Conservation (phyloP, 64 coral and sea anemone species). For the Platygyra sinensis region DNA sequence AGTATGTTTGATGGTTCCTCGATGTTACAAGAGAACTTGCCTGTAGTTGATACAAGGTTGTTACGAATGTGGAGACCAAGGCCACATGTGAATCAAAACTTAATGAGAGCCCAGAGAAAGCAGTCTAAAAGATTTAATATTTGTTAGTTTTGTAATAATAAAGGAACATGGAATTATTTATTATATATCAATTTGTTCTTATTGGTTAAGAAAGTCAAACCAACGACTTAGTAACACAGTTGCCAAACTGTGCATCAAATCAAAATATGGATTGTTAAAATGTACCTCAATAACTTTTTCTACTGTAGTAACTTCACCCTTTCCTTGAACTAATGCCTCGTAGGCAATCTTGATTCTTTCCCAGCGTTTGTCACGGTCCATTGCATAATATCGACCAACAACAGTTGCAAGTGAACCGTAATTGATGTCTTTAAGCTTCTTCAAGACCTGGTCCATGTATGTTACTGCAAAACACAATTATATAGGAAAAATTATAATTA, state of each 20-base stretch:
- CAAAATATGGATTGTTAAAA: background rate
- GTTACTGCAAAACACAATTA: constrained; percentile 55
- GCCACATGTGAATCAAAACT: no score
- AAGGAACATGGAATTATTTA: no score
- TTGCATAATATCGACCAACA: constrained; percentile 94
- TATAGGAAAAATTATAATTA: no score
- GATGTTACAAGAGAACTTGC: no score
- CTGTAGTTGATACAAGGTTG: no score
- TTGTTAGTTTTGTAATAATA: no score
- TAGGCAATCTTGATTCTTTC: constrained; percentile 98
- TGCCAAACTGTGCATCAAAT: background rate
- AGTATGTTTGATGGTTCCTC: no score
- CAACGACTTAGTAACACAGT: background rate
- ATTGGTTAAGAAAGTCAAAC: no score
- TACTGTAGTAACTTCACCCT: constrained; percentile 77
- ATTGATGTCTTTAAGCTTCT: constrained; percentile 89
- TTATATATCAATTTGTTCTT: no score
- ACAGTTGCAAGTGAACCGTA: constrained; percentile 97
- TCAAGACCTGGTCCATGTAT: constrained; percentile 92
- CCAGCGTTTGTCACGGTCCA: constrained; percentile 98
- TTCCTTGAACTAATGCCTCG: constrained; percentile 92
- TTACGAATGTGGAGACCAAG: no score
- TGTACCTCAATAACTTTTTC: constrained; percentile 82
- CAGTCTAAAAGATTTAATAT: no score
- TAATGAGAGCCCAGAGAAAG: no score